Conservation (phyloP, 1,140 invertebrate species). For the Ptiloglossa arizonensis region DNA sequence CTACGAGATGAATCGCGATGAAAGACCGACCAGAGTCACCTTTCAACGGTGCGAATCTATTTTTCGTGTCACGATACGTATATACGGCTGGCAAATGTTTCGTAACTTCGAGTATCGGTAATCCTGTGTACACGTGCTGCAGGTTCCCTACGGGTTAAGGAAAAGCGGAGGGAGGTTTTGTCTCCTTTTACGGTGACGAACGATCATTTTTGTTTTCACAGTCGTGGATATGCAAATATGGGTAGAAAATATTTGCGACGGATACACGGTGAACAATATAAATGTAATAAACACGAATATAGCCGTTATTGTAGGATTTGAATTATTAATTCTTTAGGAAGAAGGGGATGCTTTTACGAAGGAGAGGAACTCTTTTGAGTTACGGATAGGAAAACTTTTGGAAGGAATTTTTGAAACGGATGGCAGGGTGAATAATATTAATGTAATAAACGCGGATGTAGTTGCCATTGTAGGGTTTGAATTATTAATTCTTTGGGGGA, state of each 20-base stretch:
- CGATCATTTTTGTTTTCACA: neutral
- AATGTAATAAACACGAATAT: too few species aligned
- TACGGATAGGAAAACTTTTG: neutral
- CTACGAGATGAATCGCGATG: neutral
- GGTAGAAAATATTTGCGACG: neutral
- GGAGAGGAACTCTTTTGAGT: neutral
- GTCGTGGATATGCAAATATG: neutral
- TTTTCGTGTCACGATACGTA: neutral
- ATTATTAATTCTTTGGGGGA: neutral
- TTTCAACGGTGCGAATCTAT: neutral
- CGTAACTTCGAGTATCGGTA: neutral
- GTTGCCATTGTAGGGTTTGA: neutral
- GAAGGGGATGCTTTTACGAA: neutral
- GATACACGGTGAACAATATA: too few species aligned
- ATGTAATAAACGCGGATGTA: too few species aligned
- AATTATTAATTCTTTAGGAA: neutral
- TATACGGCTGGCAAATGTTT: neutral
- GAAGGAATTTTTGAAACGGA: neutral
- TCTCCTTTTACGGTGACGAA: too few species aligned
- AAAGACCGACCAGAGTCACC: neutral
- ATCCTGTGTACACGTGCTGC: slow-evolving; percentile 19
- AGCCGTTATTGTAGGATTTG: neutral
- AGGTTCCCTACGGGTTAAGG: neutral
- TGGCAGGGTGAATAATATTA: too few species aligned
- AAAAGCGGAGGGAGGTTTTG: too few species aligned